Percentiles rank a stretch among this genome's conserved stretches.
Conservation (phyloP, 2,797 vertebrate genomes). For the Gila robusta region DNA sequence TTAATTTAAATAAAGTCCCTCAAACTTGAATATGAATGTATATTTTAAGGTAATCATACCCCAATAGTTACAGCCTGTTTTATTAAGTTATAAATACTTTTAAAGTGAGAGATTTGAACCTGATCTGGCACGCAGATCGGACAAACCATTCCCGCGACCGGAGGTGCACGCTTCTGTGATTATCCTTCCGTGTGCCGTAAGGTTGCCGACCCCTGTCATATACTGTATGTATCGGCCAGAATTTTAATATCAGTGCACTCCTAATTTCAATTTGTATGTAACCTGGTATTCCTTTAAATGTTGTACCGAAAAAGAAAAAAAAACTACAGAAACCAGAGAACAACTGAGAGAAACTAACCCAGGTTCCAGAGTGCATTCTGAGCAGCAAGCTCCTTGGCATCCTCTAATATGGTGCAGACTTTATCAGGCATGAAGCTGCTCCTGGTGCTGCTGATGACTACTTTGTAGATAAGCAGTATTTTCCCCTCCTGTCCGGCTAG, state of each 20-base stretch:
- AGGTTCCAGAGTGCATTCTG: constrained; percentile 86
- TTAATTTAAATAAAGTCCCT: background rate
- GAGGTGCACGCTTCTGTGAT: background rate
- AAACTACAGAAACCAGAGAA: background rate
- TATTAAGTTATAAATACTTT: too few relatives aligned
- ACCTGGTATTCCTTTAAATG: background rate
- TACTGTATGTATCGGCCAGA: background rate
- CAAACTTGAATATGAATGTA: background rate
- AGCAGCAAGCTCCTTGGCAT: constrained; percentile 92
- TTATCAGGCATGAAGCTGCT: constrained; percentile 88
- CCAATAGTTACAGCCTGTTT: background rate
- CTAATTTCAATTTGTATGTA: background rate
- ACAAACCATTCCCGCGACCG: too few relatives aligned
- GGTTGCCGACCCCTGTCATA: background rate
- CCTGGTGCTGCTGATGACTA: constrained; percentile 80
- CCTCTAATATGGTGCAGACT: constrained; percentile 87
- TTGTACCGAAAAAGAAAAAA: background rate
- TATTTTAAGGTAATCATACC: background rate
- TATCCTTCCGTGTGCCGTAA: background rate
- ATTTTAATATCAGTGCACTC: background rate
- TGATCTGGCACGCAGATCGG: background rate
- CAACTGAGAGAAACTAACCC: constrained; percentile 75
- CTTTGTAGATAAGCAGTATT: constrained; percentile 83
- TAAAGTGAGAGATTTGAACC: too few relatives aligned
- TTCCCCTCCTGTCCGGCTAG: constrained; percentile 84